Base-by-base conservation (phyloP, 2,113 vertebrate species). In the Puntigrus tetrazona region DNA sequence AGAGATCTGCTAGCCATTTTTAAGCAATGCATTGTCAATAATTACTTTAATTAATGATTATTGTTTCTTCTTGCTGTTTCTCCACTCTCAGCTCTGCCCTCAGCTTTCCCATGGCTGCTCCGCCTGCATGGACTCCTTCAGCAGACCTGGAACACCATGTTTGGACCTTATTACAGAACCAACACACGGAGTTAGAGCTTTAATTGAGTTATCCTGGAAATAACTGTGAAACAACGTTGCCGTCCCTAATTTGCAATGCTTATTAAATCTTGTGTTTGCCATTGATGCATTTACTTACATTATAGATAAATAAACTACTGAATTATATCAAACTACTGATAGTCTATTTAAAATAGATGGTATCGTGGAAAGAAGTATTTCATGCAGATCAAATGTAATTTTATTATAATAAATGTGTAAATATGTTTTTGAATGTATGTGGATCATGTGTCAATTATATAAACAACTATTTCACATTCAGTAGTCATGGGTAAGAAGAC, bases 81-180 rank as follows among this genome's bases (percentile, higher is more conserved):
- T 69, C 14, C 14, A 67, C 43, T 84, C 9, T 20, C 91, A 95
- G 94, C 93, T 85, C 87, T 90, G 4, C 92, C 94, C 0, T 92
- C 93, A 20, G 90, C 94, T 20, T 94, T 93, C 73, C 88, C 93
- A 41, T 95, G 94, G 94, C 93, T 95, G 90, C 93, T 92, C 75
- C 93, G 90, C 85, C 91, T 95, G 81, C 84, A 91, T 45, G 74
- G 91, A 41, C 88, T 94, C 57, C 74, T 95, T 63, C 91, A 85
- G 86, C 92, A 93, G 86, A 90, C 90, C 90, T 94, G 94, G 94
- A 91, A 87, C 0, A 18, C 88, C 84, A 92, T 91, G 91, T 93
- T 92, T 91, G 89, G 89, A 25, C 90, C 92, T 0, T 90, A 93
- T 78, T 91, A 92, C 82, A 88, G 74, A 69, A 67, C 88, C 29